A percentile compares a stretch with the other conserved stretches of the same genome.
Evolutionary conservation across 2,113 vertebrate genomes (phyloP).

Genomic region (Eurypyga helias): DNA sequence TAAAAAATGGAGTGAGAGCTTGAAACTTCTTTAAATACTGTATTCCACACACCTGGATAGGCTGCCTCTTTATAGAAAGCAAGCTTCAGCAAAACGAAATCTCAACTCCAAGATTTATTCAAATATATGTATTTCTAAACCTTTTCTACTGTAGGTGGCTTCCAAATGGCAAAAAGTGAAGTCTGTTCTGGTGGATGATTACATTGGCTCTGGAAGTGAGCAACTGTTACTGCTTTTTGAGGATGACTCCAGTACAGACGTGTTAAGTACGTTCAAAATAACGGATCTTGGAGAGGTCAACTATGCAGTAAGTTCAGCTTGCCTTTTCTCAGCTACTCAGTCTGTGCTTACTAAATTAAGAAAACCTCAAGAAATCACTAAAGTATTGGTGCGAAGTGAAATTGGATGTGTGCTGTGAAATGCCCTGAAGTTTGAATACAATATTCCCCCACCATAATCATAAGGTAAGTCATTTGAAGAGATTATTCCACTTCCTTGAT

Average conservation of each 20-base stretch:
- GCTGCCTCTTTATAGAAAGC: background rate
- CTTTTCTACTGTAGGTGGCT: constrained; percentile 78
- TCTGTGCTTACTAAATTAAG: background rate
- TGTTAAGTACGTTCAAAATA: constrained; percentile 79
- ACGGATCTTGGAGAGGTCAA: constrained; percentile 84
- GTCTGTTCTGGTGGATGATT: constrained; percentile 87
- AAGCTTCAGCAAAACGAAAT: background rate
- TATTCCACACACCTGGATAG: background rate
- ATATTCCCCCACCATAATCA: background rate
- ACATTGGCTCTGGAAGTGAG: constrained; percentile 86
- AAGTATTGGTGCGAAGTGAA: constrained; percentile 2
- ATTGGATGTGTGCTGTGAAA: background rate
- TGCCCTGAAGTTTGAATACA: background rate
- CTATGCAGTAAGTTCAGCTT: constrained; percentile 83
- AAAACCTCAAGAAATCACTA: background rate
- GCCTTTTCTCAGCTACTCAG: constrained; percentile 7
- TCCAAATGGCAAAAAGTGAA: constrained; percentile 82
- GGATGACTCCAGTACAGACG: constrained; percentile 51
- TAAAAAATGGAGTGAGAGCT: background rate
- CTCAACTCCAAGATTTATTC: background rate
- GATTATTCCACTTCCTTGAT: background rate
- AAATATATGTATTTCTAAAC: background rate
- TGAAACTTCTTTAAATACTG: background rate
- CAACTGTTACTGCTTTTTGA: constrained; percentile 88
- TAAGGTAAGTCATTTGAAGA: background rate